phyloP scores from a whole-genome alignment of 2,797 vertebrate genomes.

The Pogonophryne albipinna region DNA sequence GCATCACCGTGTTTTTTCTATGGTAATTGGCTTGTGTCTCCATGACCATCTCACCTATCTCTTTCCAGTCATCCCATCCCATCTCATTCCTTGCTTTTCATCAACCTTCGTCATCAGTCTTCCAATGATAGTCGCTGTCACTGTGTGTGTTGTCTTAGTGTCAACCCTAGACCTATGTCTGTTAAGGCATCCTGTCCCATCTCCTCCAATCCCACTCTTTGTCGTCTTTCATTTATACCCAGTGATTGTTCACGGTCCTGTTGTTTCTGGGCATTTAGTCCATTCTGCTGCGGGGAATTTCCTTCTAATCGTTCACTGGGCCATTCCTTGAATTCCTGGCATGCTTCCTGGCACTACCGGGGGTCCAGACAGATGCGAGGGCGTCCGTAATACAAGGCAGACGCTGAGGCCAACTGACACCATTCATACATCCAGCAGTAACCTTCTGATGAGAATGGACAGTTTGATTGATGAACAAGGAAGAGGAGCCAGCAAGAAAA shows the following conservation, averaged over 20 bases:
- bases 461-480: constrained; percentile 69
- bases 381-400: constrained; percentile 79
- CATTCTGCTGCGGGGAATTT: constrained; percentile 67
- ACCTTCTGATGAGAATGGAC: constrained; percentile 58
- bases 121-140: constrained; percentile 45
- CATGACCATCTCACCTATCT: constrained; percentile 36
- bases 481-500: constrained; percentile 45
- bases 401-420: constrained; percentile 46
- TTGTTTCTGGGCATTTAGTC: constrained; percentile 68
- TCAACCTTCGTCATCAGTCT: constrained; percentile 40
- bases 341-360: constrained; percentile 73
- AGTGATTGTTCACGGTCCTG: constrained; percentile 50
- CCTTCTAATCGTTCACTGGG: constrained; percentile 78
- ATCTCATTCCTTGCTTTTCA: constrained; percentile 21
- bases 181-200: constrained; percentile 56
- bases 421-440: constrained; percentile 49
- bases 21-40: constrained; percentile 41
- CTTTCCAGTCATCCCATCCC: constrained; percentile 23
- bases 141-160: constrained; percentile 63
- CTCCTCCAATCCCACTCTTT: constrained; percentile 47
- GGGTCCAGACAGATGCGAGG: constrained; percentile 72
- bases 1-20: constrained; percentile 37
- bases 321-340: constrained; percentile 84
- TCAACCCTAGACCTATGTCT: constrained; percentile 51
- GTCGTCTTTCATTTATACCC: constrained; percentile 60